Base-by-base conservation (phyloP, 2,797 vertebrate genomes). In the Caiman crocodilus region DNA sequence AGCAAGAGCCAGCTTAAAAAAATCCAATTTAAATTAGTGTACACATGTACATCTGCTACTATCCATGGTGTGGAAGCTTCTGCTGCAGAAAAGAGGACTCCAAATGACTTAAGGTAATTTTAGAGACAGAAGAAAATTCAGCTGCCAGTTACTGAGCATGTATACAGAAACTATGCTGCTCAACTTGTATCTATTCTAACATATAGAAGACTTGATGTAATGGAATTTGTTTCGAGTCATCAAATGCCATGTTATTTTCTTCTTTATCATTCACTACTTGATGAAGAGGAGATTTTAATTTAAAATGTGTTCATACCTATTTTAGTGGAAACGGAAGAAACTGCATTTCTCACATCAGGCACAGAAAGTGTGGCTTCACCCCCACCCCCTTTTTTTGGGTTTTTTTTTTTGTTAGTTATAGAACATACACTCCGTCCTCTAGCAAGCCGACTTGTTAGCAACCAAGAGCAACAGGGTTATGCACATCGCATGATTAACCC, bases 71-170 rank as follows among this genome's bases (percentile, higher is more conserved):
- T 42, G 25, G 50, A 14, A 67, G 76, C 1, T 61, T 79, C 4
- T 0, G 35, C 61, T 32, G 4, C 81, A 2, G 56, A 67, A 0
- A 13, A 57, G 7, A 12, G 28, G 32, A 20, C 7, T 28, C 28
- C 80, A 5, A 74, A 17, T 61, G 23, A 16, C 60, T 4, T 1
- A 73, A 2, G 18, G 64, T 4, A 89, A 3, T 58, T 28, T 4
- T 5, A 3, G 16, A 26, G 57, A 25, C 0, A 1, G 60, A 79
- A 23, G 60, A 3, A 6, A 76, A 15, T 2, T 21, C 65, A 9
- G 2, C 17, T 56, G n/a, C 17, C 67, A 18, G 18, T 59, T 30
- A 25, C 56, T 60, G 76, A 64, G 30, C 23, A 67, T 42, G 28
- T 60, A 14, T 0, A 63, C 4, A 75, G 26, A 26, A 75, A 50